phyloP scores from a whole-genome alignment of 2,888 invertebrate genomes.

The Dromius quadrimaculatus region DNA sequence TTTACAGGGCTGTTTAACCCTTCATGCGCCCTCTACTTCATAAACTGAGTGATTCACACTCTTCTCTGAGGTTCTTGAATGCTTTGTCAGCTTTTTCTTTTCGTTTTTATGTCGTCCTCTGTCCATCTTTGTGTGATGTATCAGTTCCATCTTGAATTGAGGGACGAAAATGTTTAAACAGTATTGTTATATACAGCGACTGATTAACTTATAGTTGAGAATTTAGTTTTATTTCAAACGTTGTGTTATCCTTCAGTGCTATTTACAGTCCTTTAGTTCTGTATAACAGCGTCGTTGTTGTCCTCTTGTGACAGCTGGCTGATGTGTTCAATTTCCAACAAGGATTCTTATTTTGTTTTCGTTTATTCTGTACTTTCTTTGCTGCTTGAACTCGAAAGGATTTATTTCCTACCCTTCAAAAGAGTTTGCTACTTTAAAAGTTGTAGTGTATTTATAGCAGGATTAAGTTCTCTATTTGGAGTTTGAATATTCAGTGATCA shows the following conservation, averaged over 20 bases:
- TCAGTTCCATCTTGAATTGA: neutral
- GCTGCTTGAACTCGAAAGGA: neutral
- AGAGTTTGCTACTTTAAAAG: too few species aligned
- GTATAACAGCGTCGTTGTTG: too few species aligned
- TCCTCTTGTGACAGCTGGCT: constrained; percentile 23
- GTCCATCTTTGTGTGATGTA: neutral
- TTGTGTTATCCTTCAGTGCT: too few species aligned
- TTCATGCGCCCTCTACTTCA: neutral
- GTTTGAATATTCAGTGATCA: too few species aligned
- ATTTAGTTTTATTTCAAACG: too few species aligned
- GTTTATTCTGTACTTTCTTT: constrained; percentile 29
- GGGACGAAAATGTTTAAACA: too few species aligned
- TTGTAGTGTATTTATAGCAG: too few species aligned
- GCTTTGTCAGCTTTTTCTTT: neutral
- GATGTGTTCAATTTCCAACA: constrained; percentile 39
- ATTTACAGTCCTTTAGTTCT: constrained; percentile 4
- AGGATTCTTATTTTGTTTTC: constrained; percentile 38
- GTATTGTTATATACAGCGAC: too few species aligned
- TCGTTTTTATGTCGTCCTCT: neutral
- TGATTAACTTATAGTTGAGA: too few species aligned
- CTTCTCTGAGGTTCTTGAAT: neutral
- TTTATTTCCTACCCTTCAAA: constrained; percentile 25
- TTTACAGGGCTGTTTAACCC: neutral
- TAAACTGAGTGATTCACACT: neutral
- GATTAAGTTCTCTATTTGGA: too few species aligned